Evolutionary conservation across 2,797 vertebrate species (phyloP), one percentile per base, ranked within the genome.

Genomic region (Semaprochilodus insignis): DNA sequence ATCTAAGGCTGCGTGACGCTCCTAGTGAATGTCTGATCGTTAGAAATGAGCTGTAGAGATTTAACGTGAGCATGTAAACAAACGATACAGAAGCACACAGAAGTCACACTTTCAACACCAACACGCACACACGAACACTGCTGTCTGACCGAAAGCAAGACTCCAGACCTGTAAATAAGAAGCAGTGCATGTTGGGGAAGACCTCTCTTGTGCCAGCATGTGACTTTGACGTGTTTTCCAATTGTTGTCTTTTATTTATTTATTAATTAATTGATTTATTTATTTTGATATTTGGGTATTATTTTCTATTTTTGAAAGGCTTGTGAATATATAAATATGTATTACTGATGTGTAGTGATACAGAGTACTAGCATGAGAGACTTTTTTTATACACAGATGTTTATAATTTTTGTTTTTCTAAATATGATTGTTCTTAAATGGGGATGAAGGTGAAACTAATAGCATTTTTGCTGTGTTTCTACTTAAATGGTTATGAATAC

Each of bases 261-360:
- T 70, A 79, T 87, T 44, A 31, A 44, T 44, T 90, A 91, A 89
- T 62, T 63, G 0, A 81, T 76, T 80, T 74, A 79, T 87, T 90
- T 92, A 89, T 93, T 94, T 95, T 92, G 87, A 93, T 91, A 93
- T 93, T 91, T 91, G 78, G 90, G 90, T 91, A 81, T 94, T 89
- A 88, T 93, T 96, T 95, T 94, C 89, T 95, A 95, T 95, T 95
- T 95, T 94, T 94, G 86, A 90, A 93, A 93, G 92, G 93, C 93
- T 92, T 96, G 94, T 95, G 94, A 95, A 95, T 94, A 95, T 95
- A 95, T 95, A 95, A 94, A 95, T 95, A 95, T 93, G 91, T 93
- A 93, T 94, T 94, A 93, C 92, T 87, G 92, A 95, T 89, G 94
- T 95, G 93, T 94, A 92, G 95, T 95, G 95, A 92, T 94, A 93